Conservation (phyloP, 2,888 invertebrate species). For the Synanthedon vespiformis region DNA sequence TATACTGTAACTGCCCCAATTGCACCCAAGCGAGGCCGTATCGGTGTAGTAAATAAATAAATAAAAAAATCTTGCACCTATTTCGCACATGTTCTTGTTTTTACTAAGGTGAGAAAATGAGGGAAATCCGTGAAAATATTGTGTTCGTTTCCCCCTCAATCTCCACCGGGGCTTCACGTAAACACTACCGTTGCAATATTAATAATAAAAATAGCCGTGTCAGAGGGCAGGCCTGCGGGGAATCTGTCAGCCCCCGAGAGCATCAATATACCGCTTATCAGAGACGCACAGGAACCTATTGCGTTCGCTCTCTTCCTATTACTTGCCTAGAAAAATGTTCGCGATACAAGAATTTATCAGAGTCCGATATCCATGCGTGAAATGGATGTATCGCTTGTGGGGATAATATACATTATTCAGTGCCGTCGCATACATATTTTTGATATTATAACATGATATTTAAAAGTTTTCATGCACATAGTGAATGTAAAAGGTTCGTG, state of each 20-base stretch:
- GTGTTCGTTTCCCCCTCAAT: background rate
- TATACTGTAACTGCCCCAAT: too few species aligned
- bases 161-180: background rate
- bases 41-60: too few species aligned
- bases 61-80: too few species aligned
- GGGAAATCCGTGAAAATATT: background rate
- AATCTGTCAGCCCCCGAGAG: conserved; percentile 26
- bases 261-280: conserved; percentile 34
- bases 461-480: too few species aligned
- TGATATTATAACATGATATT: too few species aligned
- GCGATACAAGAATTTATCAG: background rate
- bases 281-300: conserved; percentile 11
- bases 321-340: background rate
- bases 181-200: conserved; percentile 7
- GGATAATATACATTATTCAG: too few species aligned
- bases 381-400: too few species aligned
- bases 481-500: too few species aligned
- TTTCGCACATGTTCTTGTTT: too few species aligned
- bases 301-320: background rate
- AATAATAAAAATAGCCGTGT: conserved; percentile 25
- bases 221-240: conserved; percentile 11
- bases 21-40: too few species aligned
- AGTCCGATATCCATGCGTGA: background rate
- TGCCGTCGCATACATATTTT: too few species aligned
- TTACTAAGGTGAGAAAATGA: background rate